Base-by-base conservation (phyloP, 1,140 invertebrate genomes). In the Drosophila albomicans region DNA sequence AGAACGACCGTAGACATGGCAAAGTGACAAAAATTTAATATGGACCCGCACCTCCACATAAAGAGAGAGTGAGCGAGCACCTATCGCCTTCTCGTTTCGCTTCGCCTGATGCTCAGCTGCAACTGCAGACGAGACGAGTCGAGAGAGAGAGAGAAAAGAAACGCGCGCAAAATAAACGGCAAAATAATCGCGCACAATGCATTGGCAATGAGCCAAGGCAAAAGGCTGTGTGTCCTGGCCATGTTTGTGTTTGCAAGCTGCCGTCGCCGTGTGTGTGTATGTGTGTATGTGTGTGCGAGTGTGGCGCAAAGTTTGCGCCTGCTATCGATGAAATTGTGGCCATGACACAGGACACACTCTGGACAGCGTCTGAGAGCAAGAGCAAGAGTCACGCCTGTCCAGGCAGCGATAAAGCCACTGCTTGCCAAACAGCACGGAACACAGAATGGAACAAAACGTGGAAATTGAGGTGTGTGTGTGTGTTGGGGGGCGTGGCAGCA, bases 21-120 rank as follows among this genome's bases (percentile, higher is more conserved):
- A 91, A 81, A 91, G 88, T 91, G 88, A 91, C 87, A 91, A 91
- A 91, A 91, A 91, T 91, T 77, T 91, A 88, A 91, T 91, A 87
- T 91, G 82, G 75, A 91, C 25, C 72, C 76, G 62, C 52, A 32
- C 51, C 51, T 49, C 11, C 48, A 49, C 48, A 49, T 49, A 28
- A 3, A 25, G 3, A 28, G 20, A 25, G 3, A 25, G 20, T 4
- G 20, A 25, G 20, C 3, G 3, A 4, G 11, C 48, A 49, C 48
- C 48, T 49, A 48, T 25, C 38, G 48, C 15, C 45, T 7, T 46
- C 5, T 1, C 11, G 28, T 38, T 5, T 28, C 1, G 0, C 13
- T 16, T 1, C 46, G 7, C 3, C 6, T 30, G 4, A 5, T 13
- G 1, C 25, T 32, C n/a, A 30, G 30, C 16, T 5, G 30, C 30